These are phyloP conservation scores for Gobionotothen gibberifrons DNA, from an alignment of 2,797 vertebrate genomes.

Conservation along the genomic window DNA sequence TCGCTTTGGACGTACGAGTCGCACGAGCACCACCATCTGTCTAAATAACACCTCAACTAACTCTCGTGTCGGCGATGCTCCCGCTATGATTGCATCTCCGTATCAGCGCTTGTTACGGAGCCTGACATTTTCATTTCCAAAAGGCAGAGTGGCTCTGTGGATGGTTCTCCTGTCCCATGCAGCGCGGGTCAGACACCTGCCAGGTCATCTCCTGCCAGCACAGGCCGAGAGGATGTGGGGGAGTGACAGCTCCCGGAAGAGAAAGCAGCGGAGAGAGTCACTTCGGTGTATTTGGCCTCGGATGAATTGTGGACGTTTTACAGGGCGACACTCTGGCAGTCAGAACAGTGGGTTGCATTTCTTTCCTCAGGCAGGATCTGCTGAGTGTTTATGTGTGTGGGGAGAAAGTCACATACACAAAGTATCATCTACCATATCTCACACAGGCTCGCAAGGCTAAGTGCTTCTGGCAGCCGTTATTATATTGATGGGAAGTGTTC, in stretches of 20 bases:
- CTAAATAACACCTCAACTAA: slow-evolving; percentile 57
- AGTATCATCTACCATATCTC: slow-evolving; percentile 66
- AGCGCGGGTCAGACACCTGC: slow-evolving; percentile 67
- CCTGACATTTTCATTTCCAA: slow-evolving; percentile 73
- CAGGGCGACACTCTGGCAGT: slow-evolving; percentile 34
- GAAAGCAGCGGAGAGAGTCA: slow-evolving; percentile 59
- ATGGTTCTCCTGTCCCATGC: slow-evolving; percentile 50
- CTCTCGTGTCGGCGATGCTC: slow-evolving; percentile 13
- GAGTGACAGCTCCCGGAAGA: slow-evolving; percentile 62
- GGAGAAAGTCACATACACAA: slow-evolving; percentile 49
- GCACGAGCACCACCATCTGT: slow-evolving; percentile 52
- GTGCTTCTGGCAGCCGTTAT: slow-evolving; percentile 79
- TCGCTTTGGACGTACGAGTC: slow-evolving; percentile 33
- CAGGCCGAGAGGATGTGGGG: slow-evolving; percentile 57
- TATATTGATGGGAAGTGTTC: slow-evolving; percentile 82
- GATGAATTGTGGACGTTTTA: slow-evolving; percentile 57
- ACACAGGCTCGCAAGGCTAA: slow-evolving; percentile 67
- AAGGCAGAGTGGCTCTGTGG: slow-evolving; percentile 42
- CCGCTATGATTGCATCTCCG: slow-evolving; percentile 34
- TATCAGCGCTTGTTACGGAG: slow-evolving; percentile 29
- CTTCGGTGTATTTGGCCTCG: slow-evolving; percentile 39
- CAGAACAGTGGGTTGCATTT: slow-evolving; percentile 54
- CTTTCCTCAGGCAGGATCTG: slow-evolving; percentile 39
- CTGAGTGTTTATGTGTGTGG: slow-evolving; percentile 27
- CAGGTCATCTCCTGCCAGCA: slow-evolving; percentile 56